Base-by-base conservation (phyloP, 1,140 invertebrate species). In the Scylla paramamosain region DNA sequence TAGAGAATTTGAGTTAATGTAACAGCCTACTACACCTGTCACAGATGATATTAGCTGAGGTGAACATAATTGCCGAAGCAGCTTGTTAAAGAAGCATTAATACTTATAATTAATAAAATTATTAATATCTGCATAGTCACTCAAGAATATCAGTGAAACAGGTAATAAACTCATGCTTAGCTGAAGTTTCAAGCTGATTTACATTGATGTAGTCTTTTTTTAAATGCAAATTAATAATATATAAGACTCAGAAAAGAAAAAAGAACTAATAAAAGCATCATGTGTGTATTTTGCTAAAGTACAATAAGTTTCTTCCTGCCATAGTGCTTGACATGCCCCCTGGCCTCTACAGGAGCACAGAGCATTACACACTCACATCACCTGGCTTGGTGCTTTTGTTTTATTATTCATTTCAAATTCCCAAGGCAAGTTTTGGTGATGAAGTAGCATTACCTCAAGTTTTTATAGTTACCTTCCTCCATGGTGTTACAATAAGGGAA, bases 11-110 rank as follows among this genome's bases (percentile, higher is more conserved):
- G 45, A 93, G 39, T 87, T 28, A 59, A 67, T 20, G 8, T 86
- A 59, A 10, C n/a, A 32, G 20, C 39, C 20, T 32, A 45, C 46
- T 88, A 93, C 86, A 93, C 92, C 92, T 93, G 84, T 93, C 84
- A 39, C 82, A 86, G 92, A 87, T 59, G 48, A 77, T 88, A 88
- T 93, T 87, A 77, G 84, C 29, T 91, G 45, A 48, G 31, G 89
- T 91, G 12, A 91, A 91, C 28, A 25, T 91, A 91, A 77, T 12
- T 77, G 20, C 16, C 25, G 67, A 77, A 77, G 67, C 67, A 77
- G 67, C 25, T 77, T 77, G 25, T 77, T 77, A 77, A 25, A 77
- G 67, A 77, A 77, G 67, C 16, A 77, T n/a, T 77, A 77, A n/a
- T 77, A n/a, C n/a, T 77, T 77, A 77, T 77, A n/a, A n/a, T 77